phyloP scores from a whole-genome alignment of 2,888 invertebrate genomes.

The Trichopoda pennipes region DNA sequence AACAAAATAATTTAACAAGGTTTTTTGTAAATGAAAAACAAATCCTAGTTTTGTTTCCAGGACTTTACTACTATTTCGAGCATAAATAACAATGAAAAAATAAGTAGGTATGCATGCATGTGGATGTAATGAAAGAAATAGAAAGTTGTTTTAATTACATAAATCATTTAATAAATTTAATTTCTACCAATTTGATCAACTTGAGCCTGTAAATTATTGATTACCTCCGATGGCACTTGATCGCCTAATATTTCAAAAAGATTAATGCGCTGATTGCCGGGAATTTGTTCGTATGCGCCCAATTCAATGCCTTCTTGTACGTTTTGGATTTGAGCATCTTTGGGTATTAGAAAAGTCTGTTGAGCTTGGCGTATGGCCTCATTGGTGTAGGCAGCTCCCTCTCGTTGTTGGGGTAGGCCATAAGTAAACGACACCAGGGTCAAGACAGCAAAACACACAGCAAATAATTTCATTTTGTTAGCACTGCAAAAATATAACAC shows the following conservation, averaged over 20 bases:
- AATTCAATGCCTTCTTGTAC: constrained; percentile 93
- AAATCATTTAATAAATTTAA: constrained; percentile 73
- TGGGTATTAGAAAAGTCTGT: constrained; percentile 91
- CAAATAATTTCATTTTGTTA: constrained; percentile 68
- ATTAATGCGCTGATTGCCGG: constrained; percentile 91
- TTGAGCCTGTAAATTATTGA: constrained; percentile 92
- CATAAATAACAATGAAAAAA: constrained; percentile 42
- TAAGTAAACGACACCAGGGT: constrained; percentile 72
- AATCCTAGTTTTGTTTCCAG: not conserved
- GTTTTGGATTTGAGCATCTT: constrained; percentile 92
- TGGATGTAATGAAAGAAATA: constrained; percentile 1
- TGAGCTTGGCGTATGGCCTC: constrained; percentile 94
- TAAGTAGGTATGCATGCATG: too few relatives aligned
- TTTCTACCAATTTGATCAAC: constrained; percentile 91
- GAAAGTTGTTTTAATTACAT: not conserved
- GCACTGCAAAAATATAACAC: constrained; percentile 11
- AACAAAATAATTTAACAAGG: constrained; percentile 35
- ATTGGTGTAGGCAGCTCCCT: constrained; percentile 91
- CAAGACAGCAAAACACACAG: constrained; percentile 65
- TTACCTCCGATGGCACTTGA: constrained; percentile 92
- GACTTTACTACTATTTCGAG: not conserved
- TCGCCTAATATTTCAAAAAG: constrained; percentile 92
- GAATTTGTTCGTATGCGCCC: constrained; percentile 92
- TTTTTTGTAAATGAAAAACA: not conserved
- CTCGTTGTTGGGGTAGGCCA: constrained; percentile 84